Conservation (phyloP, 2,888 invertebrate species). For the Lagria hirta region DNA sequence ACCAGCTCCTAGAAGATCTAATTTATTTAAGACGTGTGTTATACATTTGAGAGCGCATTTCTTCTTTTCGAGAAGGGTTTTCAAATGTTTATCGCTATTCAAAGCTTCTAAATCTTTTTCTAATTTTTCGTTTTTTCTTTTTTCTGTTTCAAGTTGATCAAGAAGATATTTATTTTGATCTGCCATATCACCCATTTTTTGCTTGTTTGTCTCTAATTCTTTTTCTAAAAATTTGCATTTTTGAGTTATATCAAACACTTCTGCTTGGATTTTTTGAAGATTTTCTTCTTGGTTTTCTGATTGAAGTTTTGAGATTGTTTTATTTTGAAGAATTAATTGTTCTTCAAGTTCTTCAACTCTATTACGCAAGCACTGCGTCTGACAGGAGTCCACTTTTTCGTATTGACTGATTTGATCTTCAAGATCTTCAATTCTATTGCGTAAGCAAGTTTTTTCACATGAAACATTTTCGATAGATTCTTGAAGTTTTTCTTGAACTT, state of each 20-base stretch:
- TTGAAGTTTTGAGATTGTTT: neutral
- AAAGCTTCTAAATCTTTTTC: constrained; percentile 9
- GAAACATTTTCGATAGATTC: constrained; percentile 44
- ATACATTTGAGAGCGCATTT: too few species aligned
- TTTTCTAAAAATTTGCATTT: neutral
- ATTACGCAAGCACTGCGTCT: constrained; percentile 41
- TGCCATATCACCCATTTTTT: neutral
- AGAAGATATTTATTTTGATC: constrained; percentile 2
- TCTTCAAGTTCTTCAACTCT: constrained; percentile 36
- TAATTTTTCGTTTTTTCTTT: constrained; percentile 3
- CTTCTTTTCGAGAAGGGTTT: constrained; percentile 45
- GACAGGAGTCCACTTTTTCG: constrained; percentile 31
- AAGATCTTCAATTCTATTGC: constrained; percentile 37
- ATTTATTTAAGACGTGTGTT: constrained; percentile 40
- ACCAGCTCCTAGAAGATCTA: constrained; percentile 8
- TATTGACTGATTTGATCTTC: constrained; percentile 11
- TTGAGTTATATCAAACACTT: neutral
- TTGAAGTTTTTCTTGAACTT: constrained; percentile 44
- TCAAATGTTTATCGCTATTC: constrained; percentile 36
- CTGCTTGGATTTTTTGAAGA: neutral
- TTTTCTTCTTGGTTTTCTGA: too few species aligned
- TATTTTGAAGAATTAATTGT: too few species aligned
- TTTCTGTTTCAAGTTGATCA: too few species aligned
- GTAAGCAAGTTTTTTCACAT: constrained; percentile 42
- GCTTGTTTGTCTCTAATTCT: neutral